Evolutionary conservation across 2,888 invertebrate genomes (phyloP).

Genomic region (Aelia acuminata): DNA sequence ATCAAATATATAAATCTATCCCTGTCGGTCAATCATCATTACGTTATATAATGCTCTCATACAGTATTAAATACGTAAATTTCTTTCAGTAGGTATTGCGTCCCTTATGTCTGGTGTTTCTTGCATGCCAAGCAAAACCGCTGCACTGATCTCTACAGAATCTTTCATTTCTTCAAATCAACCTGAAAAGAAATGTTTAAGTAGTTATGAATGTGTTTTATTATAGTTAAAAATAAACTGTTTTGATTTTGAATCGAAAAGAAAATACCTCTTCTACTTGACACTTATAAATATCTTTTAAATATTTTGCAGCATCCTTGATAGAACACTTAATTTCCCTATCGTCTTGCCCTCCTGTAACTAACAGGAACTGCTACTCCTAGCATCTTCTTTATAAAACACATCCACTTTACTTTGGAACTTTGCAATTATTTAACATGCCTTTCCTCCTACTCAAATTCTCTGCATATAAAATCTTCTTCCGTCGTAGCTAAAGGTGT

Average conservation of each 20-base stretch:
- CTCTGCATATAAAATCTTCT: no score
- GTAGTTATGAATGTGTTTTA: no score
- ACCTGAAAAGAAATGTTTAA: slow-evolving; percentile 69
- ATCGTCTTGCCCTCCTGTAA: no score
- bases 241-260: neutral
- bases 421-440: no score
- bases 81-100: slow-evolving; percentile 48
- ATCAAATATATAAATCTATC: no score
- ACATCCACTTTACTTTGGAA: slow-evolving; percentile 80
- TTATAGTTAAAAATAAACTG: neutral
- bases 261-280: slow-evolving; percentile 56
- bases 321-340: slow-evolving; percentile 77
- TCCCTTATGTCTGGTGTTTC: slow-evolving; percentile 73
- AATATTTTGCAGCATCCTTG: slow-evolving; percentile 71
- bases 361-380: slow-evolving; percentile 79
- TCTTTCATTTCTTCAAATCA: slow-evolving; percentile 72
- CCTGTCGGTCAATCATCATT: no score
- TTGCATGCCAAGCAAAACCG: slow-evolving; percentile 73
- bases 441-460: no score
- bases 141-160: slow-evolving; percentile 72
- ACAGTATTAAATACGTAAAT: no score
- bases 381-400: slow-evolving; percentile 83
- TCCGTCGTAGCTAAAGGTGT: no score
- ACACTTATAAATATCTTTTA: slow-evolving; percentile 68
- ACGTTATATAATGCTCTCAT: no score